Conservation (phyloP, 1,140 invertebrate genomes). For the Drosophila gunungcola region DNA sequence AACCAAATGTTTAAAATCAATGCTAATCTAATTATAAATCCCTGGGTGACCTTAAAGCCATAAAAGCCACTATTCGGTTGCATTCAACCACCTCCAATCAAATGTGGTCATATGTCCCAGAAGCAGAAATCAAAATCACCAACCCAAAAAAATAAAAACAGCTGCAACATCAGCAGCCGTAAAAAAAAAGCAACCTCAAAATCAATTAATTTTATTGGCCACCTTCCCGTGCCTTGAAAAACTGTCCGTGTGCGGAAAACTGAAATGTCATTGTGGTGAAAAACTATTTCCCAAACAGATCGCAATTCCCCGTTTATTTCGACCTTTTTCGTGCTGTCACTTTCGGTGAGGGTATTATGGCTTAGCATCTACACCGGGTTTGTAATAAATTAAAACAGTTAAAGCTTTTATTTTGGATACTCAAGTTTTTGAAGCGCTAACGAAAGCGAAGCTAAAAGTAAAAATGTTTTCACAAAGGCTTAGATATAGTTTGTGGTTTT, state of each 20-base stretch:
- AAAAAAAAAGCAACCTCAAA: constrained; percentile 65
- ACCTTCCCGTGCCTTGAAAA: constrained; percentile 24
- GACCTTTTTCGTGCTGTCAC: constrained; percentile 27
- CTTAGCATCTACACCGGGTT: background rate
- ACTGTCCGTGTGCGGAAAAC: constrained; percentile 48
- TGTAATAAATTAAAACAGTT: constrained; percentile 1
- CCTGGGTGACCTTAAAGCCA: constrained; percentile 21
- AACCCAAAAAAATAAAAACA: constrained; percentile 21
- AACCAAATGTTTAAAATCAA: background rate
- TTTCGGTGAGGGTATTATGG: constrained; percentile 16
- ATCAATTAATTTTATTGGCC: constrained; percentile 81
- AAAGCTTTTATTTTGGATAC: background rate
- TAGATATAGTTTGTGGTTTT: too few relatives aligned
- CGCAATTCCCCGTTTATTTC: constrained; percentile 27
- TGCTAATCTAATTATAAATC: constrained; percentile 39
- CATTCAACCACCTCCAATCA: constrained; percentile 53
- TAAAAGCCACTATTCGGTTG: background rate
- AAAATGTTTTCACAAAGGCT: background rate
- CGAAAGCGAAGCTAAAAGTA: background rate
- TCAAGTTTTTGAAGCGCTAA: background rate
- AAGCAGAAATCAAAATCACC: constrained; percentile 60
- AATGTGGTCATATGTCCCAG: constrained; percentile 63
- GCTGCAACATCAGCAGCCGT: constrained; percentile 19
- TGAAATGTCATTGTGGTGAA: constrained; percentile 73
- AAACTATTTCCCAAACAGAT: constrained; percentile 60